phyloP scores from a whole-genome alignment of 2,113 vertebrate genomes.

The Clarias batrachus region DNA sequence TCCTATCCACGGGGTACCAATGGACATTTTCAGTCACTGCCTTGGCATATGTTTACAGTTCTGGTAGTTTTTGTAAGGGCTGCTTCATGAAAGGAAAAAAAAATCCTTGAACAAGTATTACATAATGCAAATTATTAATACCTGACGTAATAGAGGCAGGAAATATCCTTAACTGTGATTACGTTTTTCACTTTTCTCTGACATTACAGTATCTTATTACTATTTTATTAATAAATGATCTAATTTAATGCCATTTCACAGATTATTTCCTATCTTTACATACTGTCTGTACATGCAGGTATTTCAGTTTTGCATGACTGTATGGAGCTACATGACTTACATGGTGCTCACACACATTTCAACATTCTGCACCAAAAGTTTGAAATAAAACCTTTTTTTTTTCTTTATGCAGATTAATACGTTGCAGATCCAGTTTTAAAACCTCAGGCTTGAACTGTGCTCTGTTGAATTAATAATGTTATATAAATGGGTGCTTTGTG shows the following conservation, averaged over 20 bases:
- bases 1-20: neutral
- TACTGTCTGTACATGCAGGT: neutral
- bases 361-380: neutral
- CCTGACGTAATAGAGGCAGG: conserved; percentile 37
- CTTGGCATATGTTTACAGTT: conserved; percentile 21
- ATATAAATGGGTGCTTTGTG: conserved; percentile 19
- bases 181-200: neutral
- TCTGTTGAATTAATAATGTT: conserved; percentile 45
- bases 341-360: neutral
- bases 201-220: neutral
- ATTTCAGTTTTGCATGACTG: neutral
- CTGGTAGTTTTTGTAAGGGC: conserved; percentile 24
- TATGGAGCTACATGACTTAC: neutral
- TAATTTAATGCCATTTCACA: neutral
- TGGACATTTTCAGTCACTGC: conserved; percentile 19
- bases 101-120: conserved; percentile 29
- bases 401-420: conserved; percentile 10
- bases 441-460: neutral
- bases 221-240: neutral
- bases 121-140: conserved; percentile 39
- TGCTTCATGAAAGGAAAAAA: neutral
- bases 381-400: neutral
- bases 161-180: conserved; percentile 27
- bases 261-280: neutral
- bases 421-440: neutral